Percentiles rank a stretch among this genome's conserved stretches.
Conservation (phyloP, 64 coral and sea anemone genomes). For the Orbicella faveolata region DNA sequence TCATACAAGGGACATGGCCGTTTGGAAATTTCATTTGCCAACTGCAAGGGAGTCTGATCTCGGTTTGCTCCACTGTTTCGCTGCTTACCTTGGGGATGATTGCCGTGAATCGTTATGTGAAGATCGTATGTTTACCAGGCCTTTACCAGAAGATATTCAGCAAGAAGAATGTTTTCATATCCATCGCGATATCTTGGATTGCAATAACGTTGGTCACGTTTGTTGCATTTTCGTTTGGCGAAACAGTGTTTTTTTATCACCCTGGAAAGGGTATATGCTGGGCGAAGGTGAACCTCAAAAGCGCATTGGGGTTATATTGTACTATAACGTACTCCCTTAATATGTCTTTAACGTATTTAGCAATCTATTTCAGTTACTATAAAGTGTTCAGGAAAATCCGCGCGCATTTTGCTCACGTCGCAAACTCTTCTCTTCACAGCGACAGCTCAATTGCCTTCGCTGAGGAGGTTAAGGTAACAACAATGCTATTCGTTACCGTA, state of each 20-base stretch:
- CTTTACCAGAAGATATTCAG: conserved; percentile 20
- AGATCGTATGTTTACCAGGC: neutral
- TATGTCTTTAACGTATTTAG: neutral
- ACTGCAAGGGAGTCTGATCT: neutral
- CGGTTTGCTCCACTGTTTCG: neutral
- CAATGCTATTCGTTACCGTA: neutral
- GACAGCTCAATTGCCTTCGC: neutral
- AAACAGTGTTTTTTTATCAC: neutral
- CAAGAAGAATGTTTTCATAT: neutral
- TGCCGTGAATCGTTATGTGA: conserved; percentile 11
- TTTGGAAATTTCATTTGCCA: conserved; percentile 18
- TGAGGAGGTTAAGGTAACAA: conserved; percentile 19
- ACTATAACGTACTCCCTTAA: neutral
- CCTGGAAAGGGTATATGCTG: neutral
- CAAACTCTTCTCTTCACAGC: neutral
- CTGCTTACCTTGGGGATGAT: neutral
- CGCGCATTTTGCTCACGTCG: neutral
- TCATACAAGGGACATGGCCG: neutral
- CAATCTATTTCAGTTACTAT: conserved; percentile 22
- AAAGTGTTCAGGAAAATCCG: conserved; percentile 35
- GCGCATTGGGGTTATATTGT: neutral
- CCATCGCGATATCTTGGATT: neutral
- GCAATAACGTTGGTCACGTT: neutral
- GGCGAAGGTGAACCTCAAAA: neutral
- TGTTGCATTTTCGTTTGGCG: neutral